Evolutionary conservation across 2,797 vertebrate genomes (phyloP), one percentile per base, ranked within the genome.

Genomic region (Sciurus carolinensis): DNA sequence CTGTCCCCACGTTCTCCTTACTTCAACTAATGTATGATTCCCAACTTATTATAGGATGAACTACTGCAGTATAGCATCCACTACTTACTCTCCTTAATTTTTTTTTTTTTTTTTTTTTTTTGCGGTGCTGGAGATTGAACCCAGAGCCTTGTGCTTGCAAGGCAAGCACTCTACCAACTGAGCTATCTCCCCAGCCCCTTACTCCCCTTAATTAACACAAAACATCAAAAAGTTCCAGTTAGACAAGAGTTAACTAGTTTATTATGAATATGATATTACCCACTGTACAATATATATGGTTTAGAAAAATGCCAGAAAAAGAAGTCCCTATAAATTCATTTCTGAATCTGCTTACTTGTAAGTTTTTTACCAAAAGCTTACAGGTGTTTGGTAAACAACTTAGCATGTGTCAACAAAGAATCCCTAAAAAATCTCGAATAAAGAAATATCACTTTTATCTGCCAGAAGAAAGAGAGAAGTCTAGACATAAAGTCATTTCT

Each of bases 211-310:
- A 82, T 52, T 47, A 67, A 62, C 10, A 90, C 13, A 86, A 83
- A 94, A 82, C 64, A 5, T 79, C 18, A 7, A 30, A 76, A 95
- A 80, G 47, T 4, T 91, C n/a, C n/a, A 95, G 18, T 87, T 80
- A 84, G 83, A 42, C 39, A 95, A 95, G 57, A 89, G 22, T 77
- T 91, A 91, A 69, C 33, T 89, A 87, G 90, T 18, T 84, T 83
- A 88, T 83, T 57, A 42, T 75, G 59, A 88, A 72, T 59, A 69
- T n/a, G 82, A 20, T 79, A 92, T 71, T 47, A 86, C 3, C 39
- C 7, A 77, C 6, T 62, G 5, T 14, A 5, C 2, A 95, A 83
- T 54, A 44, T 1, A 88, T 67, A 69, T 90, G 39, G 44, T 52
- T n/a, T 3, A 62, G 17, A 64, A 44, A 80, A 72, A 42, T 12